Evolutionary conservation across 2,113 vertebrate species (phyloP).

Genomic region (Thinocorus orbignyianus): DNA sequence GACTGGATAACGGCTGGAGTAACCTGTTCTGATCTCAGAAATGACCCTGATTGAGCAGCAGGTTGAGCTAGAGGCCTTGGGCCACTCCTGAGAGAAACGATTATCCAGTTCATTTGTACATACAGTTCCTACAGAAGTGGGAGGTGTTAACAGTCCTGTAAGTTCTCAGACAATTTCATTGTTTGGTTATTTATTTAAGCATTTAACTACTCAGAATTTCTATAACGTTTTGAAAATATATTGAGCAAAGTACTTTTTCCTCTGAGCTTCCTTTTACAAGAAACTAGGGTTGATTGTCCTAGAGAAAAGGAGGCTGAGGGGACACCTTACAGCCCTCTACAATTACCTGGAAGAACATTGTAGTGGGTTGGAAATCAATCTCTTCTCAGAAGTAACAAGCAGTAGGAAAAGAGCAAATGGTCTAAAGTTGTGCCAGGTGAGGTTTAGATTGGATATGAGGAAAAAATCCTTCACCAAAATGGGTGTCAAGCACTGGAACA

Average conservation of each 20-base stretch:
- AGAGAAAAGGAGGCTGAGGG: not conserved
- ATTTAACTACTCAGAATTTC: not conserved
- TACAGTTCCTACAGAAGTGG: not conserved
- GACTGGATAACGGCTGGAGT: not conserved
- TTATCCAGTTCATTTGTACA: not conserved
- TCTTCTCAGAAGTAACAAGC: not conserved
- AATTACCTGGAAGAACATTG: not conserved
- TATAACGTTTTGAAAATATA: not conserved
- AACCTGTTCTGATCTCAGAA: not conserved
- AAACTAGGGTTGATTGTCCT: not conserved
- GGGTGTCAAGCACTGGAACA: not conserved
- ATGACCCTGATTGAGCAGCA: not conserved
- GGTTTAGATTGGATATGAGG: not conserved
- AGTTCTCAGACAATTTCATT: not conserved
- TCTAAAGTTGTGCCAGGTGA: not conserved
- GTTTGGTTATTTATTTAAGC: not conserved
- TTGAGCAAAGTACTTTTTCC: not conserved
- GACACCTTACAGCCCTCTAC: not conserved
- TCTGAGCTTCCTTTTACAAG: not conserved
- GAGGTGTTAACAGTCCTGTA: not conserved
- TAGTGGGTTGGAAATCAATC: not conserved
- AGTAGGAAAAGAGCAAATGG: not conserved
- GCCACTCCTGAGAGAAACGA: not conserved
- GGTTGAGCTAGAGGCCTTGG: not conserved
- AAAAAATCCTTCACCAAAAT: not conserved